A percentile compares a stretch with the other conserved stretches of the same genome.
These are phyloP conservation scores for Watsonalla cultraria DNA, from an alignment of 2,888 invertebrate genomes.

Conservation along the genomic window DNA sequence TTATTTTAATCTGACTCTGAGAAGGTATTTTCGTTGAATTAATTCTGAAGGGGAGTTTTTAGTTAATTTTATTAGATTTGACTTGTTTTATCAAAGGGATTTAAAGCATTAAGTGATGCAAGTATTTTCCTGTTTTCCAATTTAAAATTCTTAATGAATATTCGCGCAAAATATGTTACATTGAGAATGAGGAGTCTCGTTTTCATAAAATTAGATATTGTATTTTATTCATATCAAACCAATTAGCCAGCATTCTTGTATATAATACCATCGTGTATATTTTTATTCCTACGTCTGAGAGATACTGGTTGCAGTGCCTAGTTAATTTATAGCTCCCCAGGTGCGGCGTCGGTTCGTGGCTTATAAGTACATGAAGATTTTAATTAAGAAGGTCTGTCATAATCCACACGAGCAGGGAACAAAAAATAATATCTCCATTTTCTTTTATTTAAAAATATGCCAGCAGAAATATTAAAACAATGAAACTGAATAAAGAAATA, in stretches of 20 bases:
- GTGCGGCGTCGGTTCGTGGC: constrained; percentile 55
- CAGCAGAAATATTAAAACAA: constrained; percentile 11
- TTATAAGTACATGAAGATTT: constrained; percentile 61
- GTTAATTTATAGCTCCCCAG: constrained; percentile 64
- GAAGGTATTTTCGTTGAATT: constrained; percentile 60
- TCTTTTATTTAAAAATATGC: constrained; percentile 7
- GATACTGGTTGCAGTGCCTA: constrained; percentile 13
- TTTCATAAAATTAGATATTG: too few relatives aligned
- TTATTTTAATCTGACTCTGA: constrained; percentile 68
- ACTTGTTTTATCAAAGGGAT: not conserved
- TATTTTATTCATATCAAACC: too few relatives aligned
- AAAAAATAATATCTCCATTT: constrained; percentile 20
- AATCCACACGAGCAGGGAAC: constrained; percentile 40
- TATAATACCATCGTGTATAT: constrained; percentile 6
- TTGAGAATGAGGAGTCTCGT: too few relatives aligned
- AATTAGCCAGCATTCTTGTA: constrained; percentile 5
- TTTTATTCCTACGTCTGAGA: constrained; percentile 9
- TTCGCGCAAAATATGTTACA: too few relatives aligned
- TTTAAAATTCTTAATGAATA: too few relatives aligned
- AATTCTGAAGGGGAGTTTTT: constrained; percentile 40
- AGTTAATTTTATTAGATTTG: not conserved
- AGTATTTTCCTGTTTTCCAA: too few relatives aligned
- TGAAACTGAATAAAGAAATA: constrained; percentile 22
- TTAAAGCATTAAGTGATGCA: too few relatives aligned
- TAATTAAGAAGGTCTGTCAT: constrained; percentile 66